Base-by-base conservation (phyloP, 2,888 invertebrate species). In the Ophonus ardosiacus region DNA sequence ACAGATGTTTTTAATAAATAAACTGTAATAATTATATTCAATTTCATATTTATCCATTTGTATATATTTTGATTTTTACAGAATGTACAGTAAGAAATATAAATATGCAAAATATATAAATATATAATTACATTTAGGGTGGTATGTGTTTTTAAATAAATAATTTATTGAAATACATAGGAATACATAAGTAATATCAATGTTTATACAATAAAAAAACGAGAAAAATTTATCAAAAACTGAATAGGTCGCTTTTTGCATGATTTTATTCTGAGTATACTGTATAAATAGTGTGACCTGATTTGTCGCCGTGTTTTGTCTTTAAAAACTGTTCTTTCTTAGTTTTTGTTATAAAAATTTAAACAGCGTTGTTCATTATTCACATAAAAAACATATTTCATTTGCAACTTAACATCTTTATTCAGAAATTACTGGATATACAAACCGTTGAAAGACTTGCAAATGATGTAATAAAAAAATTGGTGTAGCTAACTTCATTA, bases 401-500 rank as follows among this genome's bases (percentile, higher is more conserved):
- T 10, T n/a, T 68, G 68, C 15, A 68, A 13, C 15, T 38, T 13
- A 65, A 21, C 17, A 65, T 71, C 15, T n/a, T 74, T 8, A 57
- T 57, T 57, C 24, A 7, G 56, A 57, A 78, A 24, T 56, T 57
- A 57, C 13, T 56, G 10, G n/a, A 31, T n/a, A 57, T 24, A 24
- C 13, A 56, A 51, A 51, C 21, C 74, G 74, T 57, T 78, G 78
- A 56, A 7, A 74, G 51, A 57, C 56, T 78, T 80, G 57, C 57
- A 78, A 61, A 61, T 80, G 80, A 59, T 80, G 80, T 80, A 80
- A 78, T 78, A 78, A 56, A 78, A 80, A 80, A 80, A 21, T 51
- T n/a, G 68, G 43, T 61, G 71, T 63, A 57, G 68, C 85, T 43
- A 85, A 85, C 85, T 85, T 85, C 85, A 85, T 68, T 85, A 43